phyloP scores from a whole-genome alignment of 2,113 vertebrate genomes.

The Sardina pilchardus region DNA sequence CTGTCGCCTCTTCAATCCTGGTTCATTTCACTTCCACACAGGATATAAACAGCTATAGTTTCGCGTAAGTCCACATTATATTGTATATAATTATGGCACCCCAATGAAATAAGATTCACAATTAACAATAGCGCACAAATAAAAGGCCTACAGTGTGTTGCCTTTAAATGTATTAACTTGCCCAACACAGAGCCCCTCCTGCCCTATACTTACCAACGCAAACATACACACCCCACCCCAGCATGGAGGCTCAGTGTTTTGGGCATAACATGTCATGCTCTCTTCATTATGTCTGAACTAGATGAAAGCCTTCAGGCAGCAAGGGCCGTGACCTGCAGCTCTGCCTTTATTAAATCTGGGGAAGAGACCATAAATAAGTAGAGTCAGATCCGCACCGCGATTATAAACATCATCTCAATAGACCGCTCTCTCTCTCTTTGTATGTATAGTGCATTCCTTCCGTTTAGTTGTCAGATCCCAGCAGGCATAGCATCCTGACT shows the following conservation, averaged over 20 bases:
- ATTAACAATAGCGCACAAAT: background rate
- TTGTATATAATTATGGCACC: background rate
- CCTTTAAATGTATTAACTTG: background rate
- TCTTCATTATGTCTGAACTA: slow-evolving; percentile 6
- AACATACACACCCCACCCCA: background rate
- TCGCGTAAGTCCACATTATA: background rate
- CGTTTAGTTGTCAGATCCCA: background rate
- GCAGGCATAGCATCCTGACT: background rate
- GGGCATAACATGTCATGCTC: slow-evolving; percentile 11
- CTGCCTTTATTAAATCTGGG: background rate
- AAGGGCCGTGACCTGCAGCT: background rate
- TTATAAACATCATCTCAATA: background rate
- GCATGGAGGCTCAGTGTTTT: background rate
- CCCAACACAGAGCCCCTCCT: background rate
- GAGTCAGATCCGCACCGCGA: background rate
- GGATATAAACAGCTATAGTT: background rate
- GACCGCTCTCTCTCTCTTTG: background rate
- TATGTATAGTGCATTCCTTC: background rate
- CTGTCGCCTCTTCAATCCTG: too few species aligned
- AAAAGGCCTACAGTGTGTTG: background rate
- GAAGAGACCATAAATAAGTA: background rate
- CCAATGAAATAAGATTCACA: background rate
- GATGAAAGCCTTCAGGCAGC: background rate
- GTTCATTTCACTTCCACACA: background rate
- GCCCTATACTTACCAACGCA: background rate